These are phyloP conservation scores for Hyaena hyaena DNA, from an alignment of 2,113 vertebrate species.

Conservation along the genomic window DNA sequence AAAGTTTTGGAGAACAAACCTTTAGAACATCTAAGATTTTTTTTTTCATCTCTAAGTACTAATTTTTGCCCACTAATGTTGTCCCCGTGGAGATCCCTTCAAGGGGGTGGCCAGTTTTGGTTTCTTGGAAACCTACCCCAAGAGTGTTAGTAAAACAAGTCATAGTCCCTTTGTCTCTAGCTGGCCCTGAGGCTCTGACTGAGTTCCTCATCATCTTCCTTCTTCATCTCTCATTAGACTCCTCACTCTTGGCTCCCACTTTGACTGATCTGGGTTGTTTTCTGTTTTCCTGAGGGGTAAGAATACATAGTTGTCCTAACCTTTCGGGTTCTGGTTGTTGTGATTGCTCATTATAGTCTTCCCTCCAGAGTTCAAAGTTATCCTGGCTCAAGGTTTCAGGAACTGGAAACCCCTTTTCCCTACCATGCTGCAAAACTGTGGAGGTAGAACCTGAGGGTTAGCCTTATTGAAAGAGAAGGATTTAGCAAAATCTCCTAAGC, in stretches of 20 bases:
- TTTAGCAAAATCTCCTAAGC: neutral
- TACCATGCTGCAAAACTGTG: neutral
- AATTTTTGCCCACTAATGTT: neutral
- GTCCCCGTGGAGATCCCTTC: too few species aligned
- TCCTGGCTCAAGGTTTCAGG: neutral
- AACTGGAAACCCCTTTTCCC: neutral
- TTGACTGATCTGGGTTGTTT: neutral
- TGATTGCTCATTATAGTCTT: neutral
- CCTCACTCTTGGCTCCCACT: neutral
- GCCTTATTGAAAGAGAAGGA: neutral
- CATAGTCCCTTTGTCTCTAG: neutral
- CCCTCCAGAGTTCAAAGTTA: neutral
- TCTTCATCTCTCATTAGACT: neutral
- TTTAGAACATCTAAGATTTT: neutral
- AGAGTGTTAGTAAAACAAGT: too few species aligned
- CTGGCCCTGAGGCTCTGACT: neutral
- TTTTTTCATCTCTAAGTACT: neutral
- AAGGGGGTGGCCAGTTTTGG: too few species aligned
- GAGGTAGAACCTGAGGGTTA: neutral
- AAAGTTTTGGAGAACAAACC: neutral
- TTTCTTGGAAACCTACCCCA: neutral
- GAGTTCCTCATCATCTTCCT: too few species aligned
- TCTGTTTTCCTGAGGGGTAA: neutral
- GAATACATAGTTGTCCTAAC: neutral
- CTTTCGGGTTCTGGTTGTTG: neutral